These are phyloP conservation scores for Erannis defoliaria DNA, from an alignment of 2,888 invertebrate species.

Conservation along the genomic window DNA sequence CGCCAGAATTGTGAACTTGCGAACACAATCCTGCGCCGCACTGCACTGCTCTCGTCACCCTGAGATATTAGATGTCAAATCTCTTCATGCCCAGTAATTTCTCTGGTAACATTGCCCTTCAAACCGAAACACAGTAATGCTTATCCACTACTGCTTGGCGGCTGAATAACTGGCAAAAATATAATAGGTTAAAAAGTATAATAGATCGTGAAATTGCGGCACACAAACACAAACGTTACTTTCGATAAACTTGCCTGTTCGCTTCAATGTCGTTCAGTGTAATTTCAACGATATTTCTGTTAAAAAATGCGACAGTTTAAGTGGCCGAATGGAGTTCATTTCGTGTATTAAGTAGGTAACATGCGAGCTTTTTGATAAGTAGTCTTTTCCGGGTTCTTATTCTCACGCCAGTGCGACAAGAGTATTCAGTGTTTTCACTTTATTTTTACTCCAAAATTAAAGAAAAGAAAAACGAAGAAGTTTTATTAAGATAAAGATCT, in stretches of 20 bases:
- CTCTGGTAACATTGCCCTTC: no score
- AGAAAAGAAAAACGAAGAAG: no score
- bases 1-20: no score
- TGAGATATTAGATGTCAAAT: no score
- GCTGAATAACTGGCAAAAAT: no score
- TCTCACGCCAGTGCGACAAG: conserved; percentile 1
- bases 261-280: conserved; percentile 62
- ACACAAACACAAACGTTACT: conserved; percentile 33
- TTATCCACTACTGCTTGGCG: no score
- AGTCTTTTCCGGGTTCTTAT: conserved; percentile 5
- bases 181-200: conserved; percentile 32
- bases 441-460: background rate
- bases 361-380: conserved; percentile 17
- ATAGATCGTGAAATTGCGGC: conserved; percentile 36
- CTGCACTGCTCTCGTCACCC: no score
- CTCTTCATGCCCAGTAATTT: no score
- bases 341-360: background rate
- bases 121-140: no score
- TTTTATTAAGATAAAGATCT: no score
- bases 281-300: conserved; percentile 81
- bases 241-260: conserved; percentile 71
- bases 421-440: background rate
- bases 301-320: conserved; percentile 49
- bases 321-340: conserved; percentile 9
- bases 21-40: no score